Evolutionary conservation across 2,797 vertebrate genomes (phyloP), one percentile per base, ranked within the genome.

Genomic region (Ptychadena robeensis): DNA sequence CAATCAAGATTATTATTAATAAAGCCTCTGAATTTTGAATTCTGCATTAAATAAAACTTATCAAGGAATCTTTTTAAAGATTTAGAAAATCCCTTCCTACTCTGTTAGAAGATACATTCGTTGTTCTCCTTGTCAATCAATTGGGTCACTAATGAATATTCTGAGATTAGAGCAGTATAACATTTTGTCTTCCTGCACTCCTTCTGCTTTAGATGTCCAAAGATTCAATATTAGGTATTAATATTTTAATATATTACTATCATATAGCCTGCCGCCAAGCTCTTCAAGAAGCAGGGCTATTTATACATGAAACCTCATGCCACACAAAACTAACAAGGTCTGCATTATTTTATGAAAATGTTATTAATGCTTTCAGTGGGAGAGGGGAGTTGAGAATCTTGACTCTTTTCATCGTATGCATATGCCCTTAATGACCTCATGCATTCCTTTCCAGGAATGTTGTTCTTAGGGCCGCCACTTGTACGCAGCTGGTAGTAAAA

Each of bases 361-460:
- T 72, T 83, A 78, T 78, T 84, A 53, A 68, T 84, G 69, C 40
- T 69, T 66, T 66, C 53, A 80, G 73, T 81, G 34, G 22, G 79
- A 84, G 71, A 86, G 27, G 72, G 86, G 48, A 34, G 22, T 25
- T 38, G 65, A 85, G 57, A 32, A 72, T 86, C 82, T 74, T 75
- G 81, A 76, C 85, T 83, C 68, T 76, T 77, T 68, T 70, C 48
- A 80, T 11, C 64, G 37, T 64, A 85, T 85, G 73, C 40, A 34
- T 18, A 85, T 72, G 28, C 7, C 82, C 71, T 86, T 87, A 40
- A 2, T 86, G 40, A 83, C 73, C 38, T 87, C 64, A 27, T 44
- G 4, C 76, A 82, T 89, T 88, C 72, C 65, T 83, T 80, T 73
- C 80, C 48, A 88, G 69, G 89, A 87, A 73, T 80, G 44, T 63